A percentile compares a stretch with the other conserved stretches of the same genome.
Evolutionary conservation across 2,113 vertebrate genomes (phyloP).

Genomic region (Thryonomys swinderianus): DNA sequence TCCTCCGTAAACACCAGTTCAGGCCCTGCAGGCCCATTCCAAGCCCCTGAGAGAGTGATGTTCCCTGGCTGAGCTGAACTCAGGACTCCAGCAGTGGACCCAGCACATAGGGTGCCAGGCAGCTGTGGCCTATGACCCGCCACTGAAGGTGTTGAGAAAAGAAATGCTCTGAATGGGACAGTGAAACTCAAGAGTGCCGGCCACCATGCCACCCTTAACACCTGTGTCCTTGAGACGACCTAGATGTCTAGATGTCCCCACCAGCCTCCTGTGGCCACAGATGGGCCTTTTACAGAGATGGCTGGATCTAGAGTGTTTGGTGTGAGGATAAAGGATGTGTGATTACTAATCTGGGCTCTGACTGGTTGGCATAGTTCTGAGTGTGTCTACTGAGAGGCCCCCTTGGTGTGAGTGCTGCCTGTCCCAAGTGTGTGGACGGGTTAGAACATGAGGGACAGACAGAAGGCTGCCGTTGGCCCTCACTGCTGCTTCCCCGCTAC

Average conservation of each 20-base stretch:
- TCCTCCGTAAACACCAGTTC: neutral
- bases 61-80: neutral
- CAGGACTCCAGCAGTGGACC: neutral
- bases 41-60: neutral
- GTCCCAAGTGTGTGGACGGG: neutral
- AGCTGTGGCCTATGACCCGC: neutral
- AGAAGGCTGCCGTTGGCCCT: neutral
- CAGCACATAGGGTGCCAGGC: neutral
- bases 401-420: neutral
- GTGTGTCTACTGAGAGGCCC: neutral
- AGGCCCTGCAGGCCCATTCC: neutral
- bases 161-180: neutral
- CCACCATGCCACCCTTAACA: neutral
- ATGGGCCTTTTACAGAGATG: neutral
- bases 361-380: neutral
- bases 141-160: neutral
- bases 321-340: neutral
- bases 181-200: neutral
- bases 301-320: neutral
- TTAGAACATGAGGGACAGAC: neutral
- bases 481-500: neutral
- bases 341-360: neutral
- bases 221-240: neutral
- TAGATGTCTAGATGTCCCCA: neutral
- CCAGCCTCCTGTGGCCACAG: neutral